These are phyloP conservation scores for Dione juno DNA, from an alignment of 2,888 invertebrate genomes.

Conservation along the genomic window DNA sequence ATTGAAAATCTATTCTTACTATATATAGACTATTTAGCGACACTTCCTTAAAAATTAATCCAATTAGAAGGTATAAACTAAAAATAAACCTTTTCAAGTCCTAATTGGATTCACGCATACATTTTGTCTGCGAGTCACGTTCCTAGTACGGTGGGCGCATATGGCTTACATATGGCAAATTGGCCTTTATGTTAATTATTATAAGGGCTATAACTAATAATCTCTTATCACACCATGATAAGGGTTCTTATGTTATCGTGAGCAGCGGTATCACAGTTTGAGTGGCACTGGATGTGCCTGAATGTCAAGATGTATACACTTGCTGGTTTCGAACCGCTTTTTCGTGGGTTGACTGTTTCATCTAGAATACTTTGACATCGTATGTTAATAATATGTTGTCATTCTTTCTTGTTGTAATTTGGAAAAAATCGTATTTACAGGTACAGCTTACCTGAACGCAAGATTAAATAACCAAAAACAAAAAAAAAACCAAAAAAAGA, in stretches of 20 bases:
- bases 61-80: conserved; percentile 40
- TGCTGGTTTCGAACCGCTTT: conserved; percentile 38
- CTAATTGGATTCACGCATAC: conserved; percentile 45
- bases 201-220: conserved; percentile 43
- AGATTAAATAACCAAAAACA: no score
- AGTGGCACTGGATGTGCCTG: conserved; percentile 44
- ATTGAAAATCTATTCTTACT: no score
- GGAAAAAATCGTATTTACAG: no score
- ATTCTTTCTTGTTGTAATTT: background rate
- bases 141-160: conserved; percentile 39
- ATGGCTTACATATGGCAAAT: conserved; percentile 22
- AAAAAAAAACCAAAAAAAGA: no score
- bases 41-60: conserved; percentile 28
- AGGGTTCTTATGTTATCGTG: conserved; percentile 44
- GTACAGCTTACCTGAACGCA: no score
- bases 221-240: conserved; percentile 33
- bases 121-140: conserved; percentile 42
- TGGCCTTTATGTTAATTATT: conserved; percentile 5
- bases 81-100: conserved; percentile 41
- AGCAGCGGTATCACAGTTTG: conserved; percentile 44
- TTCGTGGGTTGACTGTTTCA: conserved; percentile 34
- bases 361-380: conserved; percentile 27
- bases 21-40: conserved; percentile 13
- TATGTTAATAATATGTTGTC: background rate
- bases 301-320: conserved; percentile 45